A percentile compares a stretch with the other conserved stretches of the same genome.
phyloP scores from a whole-genome alignment of 2,797 vertebrate species.

The Anguilla obscura region DNA sequence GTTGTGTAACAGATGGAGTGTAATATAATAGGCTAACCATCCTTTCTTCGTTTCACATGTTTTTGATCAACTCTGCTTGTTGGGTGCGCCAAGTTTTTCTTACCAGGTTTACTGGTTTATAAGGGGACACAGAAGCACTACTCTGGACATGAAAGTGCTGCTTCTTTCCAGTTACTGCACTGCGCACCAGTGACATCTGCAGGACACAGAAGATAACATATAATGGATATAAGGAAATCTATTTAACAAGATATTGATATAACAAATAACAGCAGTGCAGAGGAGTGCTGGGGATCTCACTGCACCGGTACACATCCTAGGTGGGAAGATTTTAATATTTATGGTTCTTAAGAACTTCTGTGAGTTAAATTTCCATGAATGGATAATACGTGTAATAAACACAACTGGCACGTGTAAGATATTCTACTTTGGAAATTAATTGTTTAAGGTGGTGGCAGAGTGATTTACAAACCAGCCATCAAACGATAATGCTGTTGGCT shows the following conservation, averaged over 20 bases:
- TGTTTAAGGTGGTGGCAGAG: not conserved
- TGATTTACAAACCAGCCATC: not conserved
- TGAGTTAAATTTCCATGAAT: not conserved
- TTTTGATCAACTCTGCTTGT: not conserved
- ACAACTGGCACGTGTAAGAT: not conserved
- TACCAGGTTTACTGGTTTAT: not conserved
- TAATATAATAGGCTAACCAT: too few relatives aligned
- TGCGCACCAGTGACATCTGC: conserved; percentile 51
- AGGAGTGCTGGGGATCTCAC: not conserved
- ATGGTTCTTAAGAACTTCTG: not conserved
- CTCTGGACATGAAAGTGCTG: not conserved
- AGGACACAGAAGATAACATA: conserved; percentile 28
- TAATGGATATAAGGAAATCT: not conserved
- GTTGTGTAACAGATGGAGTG: not conserved
- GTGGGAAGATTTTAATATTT: not conserved
- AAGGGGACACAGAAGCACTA: not conserved
- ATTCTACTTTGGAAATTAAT: not conserved
- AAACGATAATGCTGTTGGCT: not conserved
- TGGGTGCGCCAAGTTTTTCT: not conserved
- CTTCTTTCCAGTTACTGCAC: not conserved
- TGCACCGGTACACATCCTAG: not conserved
- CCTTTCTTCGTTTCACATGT: not conserved
- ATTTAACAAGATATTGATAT: not conserved
- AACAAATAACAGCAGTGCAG: not conserved
- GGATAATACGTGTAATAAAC: not conserved